Base-by-base conservation (phyloP, 2,888 invertebrate species). In the Luperina testacea region DNA sequence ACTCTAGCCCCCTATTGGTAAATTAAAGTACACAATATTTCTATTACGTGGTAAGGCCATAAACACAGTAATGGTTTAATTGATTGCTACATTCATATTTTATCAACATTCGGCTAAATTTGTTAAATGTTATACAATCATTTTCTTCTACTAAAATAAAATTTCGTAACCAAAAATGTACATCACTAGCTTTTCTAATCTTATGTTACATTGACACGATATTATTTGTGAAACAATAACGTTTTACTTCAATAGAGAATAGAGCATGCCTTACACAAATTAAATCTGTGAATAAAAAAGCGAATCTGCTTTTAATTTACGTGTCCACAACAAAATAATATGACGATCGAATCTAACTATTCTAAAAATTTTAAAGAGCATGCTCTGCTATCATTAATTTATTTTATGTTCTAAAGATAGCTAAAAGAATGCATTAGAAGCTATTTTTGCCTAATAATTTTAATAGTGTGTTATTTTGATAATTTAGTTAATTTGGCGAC, bases 131-230 rank as follows among this genome's bases (percentile, higher is more conserved):
- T 32, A 45, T 51, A 69, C 61, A 72, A 73, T 32, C 53, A 67
- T n/a, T 65, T 27, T 45, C 15, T 57, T 77, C 42, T 72, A 80
- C 45, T 59, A 77, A 76, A 87, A 79, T 78, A 76, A 79, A 72
- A 63, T 45, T 59, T 76, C 24, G 51, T 81, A 81, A 88, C 59
- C 20, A 68, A 77, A 71, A 81, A 65, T 79, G 64, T 78, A 82
- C 75, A 80, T 59, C 68, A 83, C 88, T 87, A 87, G 87, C 88
- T 69, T 88, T 71, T 53, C 87, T 87, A 87, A 67, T 64, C 78
- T 78, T 88, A 88, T 1, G 27, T 72, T 86, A 88, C 74, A 80
- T 81, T 87, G 83, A 83, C 78, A 80, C 77, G 69, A 85, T 72
- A 67, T 75, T 65, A 78, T 74, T 61, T 79, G 75, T 53, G 4